phyloP scores from a whole-genome alignment of 2,113 vertebrate genomes.

The Electrona antarctica region DNA sequence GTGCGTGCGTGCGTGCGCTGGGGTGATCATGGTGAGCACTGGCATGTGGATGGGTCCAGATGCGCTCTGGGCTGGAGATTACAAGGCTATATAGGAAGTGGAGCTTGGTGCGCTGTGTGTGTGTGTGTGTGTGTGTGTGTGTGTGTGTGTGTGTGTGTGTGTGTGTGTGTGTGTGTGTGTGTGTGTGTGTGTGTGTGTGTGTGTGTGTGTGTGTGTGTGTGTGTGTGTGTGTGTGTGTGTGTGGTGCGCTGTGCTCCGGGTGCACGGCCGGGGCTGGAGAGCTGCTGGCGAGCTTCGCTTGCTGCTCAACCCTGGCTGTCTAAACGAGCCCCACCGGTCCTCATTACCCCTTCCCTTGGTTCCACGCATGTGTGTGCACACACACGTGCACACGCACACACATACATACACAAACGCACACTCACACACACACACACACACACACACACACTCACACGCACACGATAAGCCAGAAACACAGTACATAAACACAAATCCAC shows the following conservation, averaged over 20 bases:
- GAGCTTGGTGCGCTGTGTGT: too few species aligned
- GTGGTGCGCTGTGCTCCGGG: background rate
- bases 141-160: too few species aligned
- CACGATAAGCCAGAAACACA: background rate
- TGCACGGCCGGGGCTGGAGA: background rate
- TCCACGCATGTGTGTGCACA: background rate
- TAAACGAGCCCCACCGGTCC: slow-evolving; percentile 76
- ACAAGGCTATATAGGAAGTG: too few species aligned
- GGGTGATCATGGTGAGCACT: background rate
- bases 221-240: background rate
- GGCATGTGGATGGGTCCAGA: background rate
- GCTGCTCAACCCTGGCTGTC: slow-evolving; percentile 69
- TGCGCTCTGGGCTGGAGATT: too few species aligned
- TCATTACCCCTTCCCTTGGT: slow-evolving; percentile 75
- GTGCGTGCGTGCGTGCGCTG: slow-evolving; percentile 3
- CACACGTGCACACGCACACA: background rate
- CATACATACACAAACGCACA: slow-evolving; percentile 5
- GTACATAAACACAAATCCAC: slow-evolving; percentile 3
- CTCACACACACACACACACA: background rate
- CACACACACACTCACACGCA: slow-evolving; percentile 10
- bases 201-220: background rate
- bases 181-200: background rate
- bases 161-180: too few species aligned
- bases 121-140: too few species aligned
- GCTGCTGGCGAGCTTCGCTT: background rate